Evolutionary conservation across 1,140 invertebrate species (phyloP).

Genomic region (Zaprionus taronus): DNA sequence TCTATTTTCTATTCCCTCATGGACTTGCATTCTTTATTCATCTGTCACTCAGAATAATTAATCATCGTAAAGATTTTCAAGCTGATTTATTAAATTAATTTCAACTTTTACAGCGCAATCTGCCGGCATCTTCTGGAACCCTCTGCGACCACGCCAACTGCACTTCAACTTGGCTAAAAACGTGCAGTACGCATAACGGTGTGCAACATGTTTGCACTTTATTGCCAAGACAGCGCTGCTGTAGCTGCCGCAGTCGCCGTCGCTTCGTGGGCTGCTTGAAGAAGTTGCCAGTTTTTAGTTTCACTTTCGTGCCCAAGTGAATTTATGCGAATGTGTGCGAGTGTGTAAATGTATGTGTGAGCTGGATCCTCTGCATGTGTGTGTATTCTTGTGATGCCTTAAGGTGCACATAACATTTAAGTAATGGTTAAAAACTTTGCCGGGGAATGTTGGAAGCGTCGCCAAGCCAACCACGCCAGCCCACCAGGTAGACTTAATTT

Average conservation of each 20-base stretch:
- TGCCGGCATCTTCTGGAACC: background rate
- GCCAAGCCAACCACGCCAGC: conserved; percentile 23
- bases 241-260: conserved; percentile 32
- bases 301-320: conserved; percentile 80
- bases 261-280: conserved; percentile 24
- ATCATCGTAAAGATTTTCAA: background rate
- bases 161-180: conserved; percentile 48
- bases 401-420: conserved; percentile 80
- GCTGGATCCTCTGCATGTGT: background rate
- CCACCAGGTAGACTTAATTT: conserved; percentile 50
- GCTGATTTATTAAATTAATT: conserved; percentile 6
- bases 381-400: conserved; percentile 47
- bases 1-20: no score
- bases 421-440: conserved; percentile 78
- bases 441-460: conserved; percentile 50
- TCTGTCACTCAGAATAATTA: background rate
- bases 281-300: conserved; percentile 65
- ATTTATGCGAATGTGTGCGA: conserved; percentile 46
- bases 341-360: conserved; percentile 7
- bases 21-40: background rate
- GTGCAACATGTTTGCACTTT: conserved; percentile 75
- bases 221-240: conserved; percentile 57
- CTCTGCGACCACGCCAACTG: conserved; percentile 14
- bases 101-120: background rate
- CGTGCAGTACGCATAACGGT: conserved; percentile 63